phyloP scores from a whole-genome alignment of 2,888 invertebrate species.

The Callyntrura guangdongensis region DNA sequence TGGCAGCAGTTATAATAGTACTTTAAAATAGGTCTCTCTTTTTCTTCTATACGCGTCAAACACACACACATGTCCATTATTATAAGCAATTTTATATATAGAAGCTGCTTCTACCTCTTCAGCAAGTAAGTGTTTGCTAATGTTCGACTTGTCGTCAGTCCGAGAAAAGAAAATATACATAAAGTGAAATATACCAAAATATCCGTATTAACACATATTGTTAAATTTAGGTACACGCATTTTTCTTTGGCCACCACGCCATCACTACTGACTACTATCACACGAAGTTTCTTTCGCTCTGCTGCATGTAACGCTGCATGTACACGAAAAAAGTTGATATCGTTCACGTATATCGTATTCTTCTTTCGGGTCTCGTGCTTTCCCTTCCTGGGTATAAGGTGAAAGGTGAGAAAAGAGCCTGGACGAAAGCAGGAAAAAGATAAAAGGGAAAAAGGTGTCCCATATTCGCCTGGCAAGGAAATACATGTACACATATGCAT shows the following conservation, averaged over 20 bases:
- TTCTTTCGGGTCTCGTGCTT: slow-evolving; percentile 46
- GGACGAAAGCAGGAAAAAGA: slow-evolving; percentile 10
- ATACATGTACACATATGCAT: not conserved
- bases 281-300: too few relatives aligned
- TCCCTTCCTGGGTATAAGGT: slow-evolving; percentile 54
- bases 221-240: slow-evolving; percentile 22
- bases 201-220: not conserved
- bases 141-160: not conserved
- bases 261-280: too few relatives aligned
- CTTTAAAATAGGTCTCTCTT: slow-evolving; percentile 20
- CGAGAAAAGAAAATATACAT: not conserved
- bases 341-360: not conserved
- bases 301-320: not conserved
- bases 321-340: not conserved
- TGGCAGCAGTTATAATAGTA: slow-evolving; percentile 26
- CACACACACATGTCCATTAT: not conserved
- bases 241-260: not conserved
- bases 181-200: slow-evolving; percentile 2
- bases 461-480: slow-evolving; percentile 24
- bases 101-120: slow-evolving; percentile 49
- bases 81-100: not conserved
- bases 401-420: slow-evolving; percentile 73
- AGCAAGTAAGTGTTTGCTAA: slow-evolving; percentile 14
- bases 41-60: not conserved
- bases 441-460: slow-evolving; percentile 44